Base-by-base conservation (phyloP, 1,140 invertebrate species). In the Riptortus pedestris region DNA sequence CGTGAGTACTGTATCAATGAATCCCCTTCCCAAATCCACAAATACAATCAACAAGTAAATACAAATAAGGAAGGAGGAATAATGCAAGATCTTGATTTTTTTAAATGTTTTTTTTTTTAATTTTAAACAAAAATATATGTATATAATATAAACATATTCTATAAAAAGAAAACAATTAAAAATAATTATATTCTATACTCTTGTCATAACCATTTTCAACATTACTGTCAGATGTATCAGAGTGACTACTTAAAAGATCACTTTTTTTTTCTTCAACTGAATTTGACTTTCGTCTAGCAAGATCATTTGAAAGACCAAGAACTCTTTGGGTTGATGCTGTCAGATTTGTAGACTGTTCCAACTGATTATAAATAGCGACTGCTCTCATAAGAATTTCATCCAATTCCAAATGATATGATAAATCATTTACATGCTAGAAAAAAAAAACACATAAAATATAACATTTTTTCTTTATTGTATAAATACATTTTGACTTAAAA, bases 291-390 rank as follows among this genome's bases (percentile, higher is more conserved):
- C 24, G 31, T 4, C n/a, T 16, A 22, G 24, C 29, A 0, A 52
- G 29, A n/a, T 51, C 65, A 2, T 51, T 29, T 20, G 63, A 76
- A 2, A 88, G 72, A 0, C 85, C 86, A 43, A 90, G 79, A 63
- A 88, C 85, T 9, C 77, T 71, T 29, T 85, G 76, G 45, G 89
- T 79, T 20, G 80, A 77, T 69, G 87, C 82, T 0, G 85, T 83
- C 33, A 90, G 72, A 67, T 84, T 79, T 16, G 68, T 52, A 7
- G 81, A 81, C 0, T 85, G 80, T 29, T 81, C 81, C 0, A 95
- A 79, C 73, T 95, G 91, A 69, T 85, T 74, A 73, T 86, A 96
- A 67, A 97, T 93, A 12, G 87, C 87, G 75, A 96, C 93, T 0
- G 93, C 93, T 70, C 85, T 85, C 64, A 84, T 84, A 16, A 98